Percentiles rank a stretch among this genome's conserved stretches.
phyloP scores from a whole-genome alignment of 2,797 vertebrate species.

The Meda fulgida region DNA sequence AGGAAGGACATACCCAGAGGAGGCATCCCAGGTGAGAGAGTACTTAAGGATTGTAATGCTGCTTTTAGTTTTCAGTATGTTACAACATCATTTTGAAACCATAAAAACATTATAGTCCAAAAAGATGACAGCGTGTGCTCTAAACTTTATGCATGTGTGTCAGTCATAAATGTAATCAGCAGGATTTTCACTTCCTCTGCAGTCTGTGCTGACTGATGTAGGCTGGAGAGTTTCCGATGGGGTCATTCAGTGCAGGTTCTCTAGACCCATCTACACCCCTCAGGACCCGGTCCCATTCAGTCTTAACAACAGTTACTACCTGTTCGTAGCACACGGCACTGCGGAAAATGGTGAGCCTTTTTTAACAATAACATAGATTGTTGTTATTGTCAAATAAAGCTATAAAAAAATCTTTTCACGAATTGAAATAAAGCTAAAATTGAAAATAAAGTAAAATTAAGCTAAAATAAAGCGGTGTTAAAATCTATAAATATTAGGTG shows the following conservation, averaged over 20 bases:
- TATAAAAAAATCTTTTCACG: neutral
- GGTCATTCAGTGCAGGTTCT: conserved; percentile 84
- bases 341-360: conserved; percentile 72
- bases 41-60: neutral
- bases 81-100: neutral
- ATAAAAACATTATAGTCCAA: conserved; percentile 15
- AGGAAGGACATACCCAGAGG: conserved; percentile 75
- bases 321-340: conserved; percentile 84
- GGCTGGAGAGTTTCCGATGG: conserved; percentile 81
- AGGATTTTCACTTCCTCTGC: neutral
- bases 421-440: neutral
- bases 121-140: neutral
- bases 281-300: conserved; percentile 75
- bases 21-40: conserved; percentile 72
- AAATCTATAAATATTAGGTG: neutral
- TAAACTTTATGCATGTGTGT: neutral
- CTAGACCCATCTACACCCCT: conserved; percentile 73
- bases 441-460: neutral
- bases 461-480: neutral
- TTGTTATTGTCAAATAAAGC: neutral
- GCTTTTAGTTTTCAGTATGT: conserved; percentile 2
- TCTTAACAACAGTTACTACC: conserved; percentile 81
- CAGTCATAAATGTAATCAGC: conserved; percentile 14
- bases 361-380: neutral
- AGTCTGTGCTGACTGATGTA: conserved; percentile 77